Percentiles rank a stretch among this genome's conserved stretches.
These are phyloP conservation scores for Apotomis capreana DNA, from an alignment of 2,888 invertebrate genomes.

Conservation along the genomic window DNA sequence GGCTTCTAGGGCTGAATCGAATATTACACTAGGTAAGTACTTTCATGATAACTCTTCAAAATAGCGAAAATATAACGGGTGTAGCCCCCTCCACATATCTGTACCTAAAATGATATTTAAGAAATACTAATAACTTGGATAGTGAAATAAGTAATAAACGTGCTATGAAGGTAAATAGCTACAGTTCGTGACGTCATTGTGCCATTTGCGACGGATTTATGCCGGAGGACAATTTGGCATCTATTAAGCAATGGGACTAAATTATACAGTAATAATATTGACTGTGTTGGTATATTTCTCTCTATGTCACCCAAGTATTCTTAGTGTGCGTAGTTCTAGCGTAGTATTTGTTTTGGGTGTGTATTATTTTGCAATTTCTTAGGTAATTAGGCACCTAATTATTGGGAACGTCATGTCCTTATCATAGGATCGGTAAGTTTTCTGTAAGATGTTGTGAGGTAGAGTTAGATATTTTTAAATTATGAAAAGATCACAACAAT, in stretches of 20 bases:
- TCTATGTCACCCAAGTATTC: not conserved
- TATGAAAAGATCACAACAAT: too few relatives aligned
- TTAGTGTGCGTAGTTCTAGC: too few relatives aligned
- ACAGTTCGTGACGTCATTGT: slow-evolving; percentile 28
- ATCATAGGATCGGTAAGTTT: too few relatives aligned
- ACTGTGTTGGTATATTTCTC: slow-evolving; percentile 10
- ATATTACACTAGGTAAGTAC: not conserved
- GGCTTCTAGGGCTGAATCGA: slow-evolving; percentile 15
- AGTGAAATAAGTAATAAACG: slow-evolving; percentile 9
- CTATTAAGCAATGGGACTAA: slow-evolving; percentile 31
- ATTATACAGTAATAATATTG: slow-evolving; percentile 28
- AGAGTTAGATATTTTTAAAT: too few relatives aligned
- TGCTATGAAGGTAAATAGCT: slow-evolving; percentile 17
- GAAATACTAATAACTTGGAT: not conserved
- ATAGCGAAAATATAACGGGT: not conserved
- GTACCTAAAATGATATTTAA: not conserved
- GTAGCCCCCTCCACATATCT: not conserved
- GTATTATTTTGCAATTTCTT: slow-evolving; percentile 4
- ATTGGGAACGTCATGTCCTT: too few relatives aligned
- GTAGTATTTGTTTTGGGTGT: not conserved
- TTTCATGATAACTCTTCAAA: not conserved
- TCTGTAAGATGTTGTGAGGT: too few relatives aligned
- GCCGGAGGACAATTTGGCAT: slow-evolving; percentile 24
- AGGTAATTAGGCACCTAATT: not conserved
- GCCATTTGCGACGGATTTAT: slow-evolving; percentile 21